A percentile compares a stretch with the other conserved stretches of the same genome.
Evolutionary conservation across 2,113 vertebrate species (phyloP).

Genomic region (Gracilinanus agilis): DNA sequence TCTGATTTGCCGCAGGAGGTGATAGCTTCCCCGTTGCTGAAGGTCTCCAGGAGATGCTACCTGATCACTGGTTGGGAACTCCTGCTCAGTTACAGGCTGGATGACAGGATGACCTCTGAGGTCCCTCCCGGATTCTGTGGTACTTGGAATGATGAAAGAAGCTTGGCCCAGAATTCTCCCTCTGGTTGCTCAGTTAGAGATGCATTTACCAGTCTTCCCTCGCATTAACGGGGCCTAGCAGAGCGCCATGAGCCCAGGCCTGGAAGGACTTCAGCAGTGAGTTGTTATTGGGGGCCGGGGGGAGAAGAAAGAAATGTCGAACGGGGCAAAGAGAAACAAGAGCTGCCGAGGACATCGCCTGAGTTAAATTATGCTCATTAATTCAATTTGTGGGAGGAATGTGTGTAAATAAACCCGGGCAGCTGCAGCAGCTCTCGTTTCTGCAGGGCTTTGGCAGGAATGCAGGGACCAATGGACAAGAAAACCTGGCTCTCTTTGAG

Average conservation of each 20-base stretch:
- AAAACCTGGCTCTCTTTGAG: slow-evolving; percentile 78
- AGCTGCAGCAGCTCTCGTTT: slow-evolving; percentile 86
- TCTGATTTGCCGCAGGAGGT: not conserved
- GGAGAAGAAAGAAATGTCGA: slow-evolving; percentile 74
- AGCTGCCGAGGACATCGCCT: slow-evolving; percentile 82
- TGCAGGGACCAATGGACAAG: slow-evolving; percentile 78
- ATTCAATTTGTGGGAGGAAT: slow-evolving; percentile 91
- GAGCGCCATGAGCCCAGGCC: slow-evolving; percentile 45
- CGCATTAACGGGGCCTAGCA: slow-evolving; percentile 5
- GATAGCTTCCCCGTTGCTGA: not conserved
- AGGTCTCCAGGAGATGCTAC: not conserved
- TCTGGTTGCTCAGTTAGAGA: not conserved
- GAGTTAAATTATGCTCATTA: slow-evolving; percentile 91
- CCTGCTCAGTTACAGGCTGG: not conserved
- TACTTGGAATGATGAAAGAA: not conserved
- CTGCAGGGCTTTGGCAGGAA: slow-evolving; percentile 84
- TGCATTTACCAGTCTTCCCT: not conserved
- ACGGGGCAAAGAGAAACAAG: slow-evolving; percentile 80
- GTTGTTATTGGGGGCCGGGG: not conserved
- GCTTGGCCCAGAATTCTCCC: not conserved
- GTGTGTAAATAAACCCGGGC: slow-evolving; percentile 90
- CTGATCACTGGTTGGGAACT: not conserved
- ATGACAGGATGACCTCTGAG: not conserved
- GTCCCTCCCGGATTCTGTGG: not conserved
- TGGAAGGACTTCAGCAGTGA: slow-evolving; percentile 52